Base-by-base conservation (phyloP, 2,113 vertebrate species). In the Psilopsiagon aymara region DNA sequence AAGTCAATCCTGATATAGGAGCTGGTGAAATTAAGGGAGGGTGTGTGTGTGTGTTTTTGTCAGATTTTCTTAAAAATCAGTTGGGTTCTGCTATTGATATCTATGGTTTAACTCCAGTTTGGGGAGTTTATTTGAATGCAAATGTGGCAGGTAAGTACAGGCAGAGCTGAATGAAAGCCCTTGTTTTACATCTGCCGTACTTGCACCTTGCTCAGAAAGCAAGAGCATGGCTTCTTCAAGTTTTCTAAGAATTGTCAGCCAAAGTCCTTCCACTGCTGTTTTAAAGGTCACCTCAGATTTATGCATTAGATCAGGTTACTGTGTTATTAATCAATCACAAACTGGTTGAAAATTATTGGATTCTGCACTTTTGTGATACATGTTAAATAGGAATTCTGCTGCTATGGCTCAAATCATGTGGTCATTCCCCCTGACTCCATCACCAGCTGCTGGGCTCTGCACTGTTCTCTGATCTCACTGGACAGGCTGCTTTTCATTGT, bases 291-390 rank as follows among this genome's bases (percentile, higher is more conserved):
- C 53, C 37, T 77, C 55, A 46, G 52, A 37, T 82, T 88, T 39
- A 59, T 29, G 46, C 88, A 60, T 95, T 57, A 84, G 83, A 43
- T 91, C 20, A 35, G 70, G 31, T 92, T 94, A 78, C 81, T 81
- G 29, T 90, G 37, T 94, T 92, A 60, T 66, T 85, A 92, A 82
- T 93, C 82, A 91, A 3, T 82, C 19, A 76, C 52, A 92, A 90
- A 82, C 29, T 24, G 20, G 10, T 29, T 91, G 77, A 71, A 84
- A 87, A 64, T 85, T 68, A 75, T 7, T 82, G 29, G 24, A 90
- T 55, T 67, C 28, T 53, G 28, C 69, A 33, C 25, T 51, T 84
- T 12, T 52, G 2, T 60, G 13, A 17, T 28, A 17, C 10, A 9
- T 35, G 10, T 74, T 74, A 74, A 77, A 25, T 9, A 37, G 53